Conservation (phyloP, 2,797 vertebrate species). For the Triplophysa yarkandensis region DNA sequence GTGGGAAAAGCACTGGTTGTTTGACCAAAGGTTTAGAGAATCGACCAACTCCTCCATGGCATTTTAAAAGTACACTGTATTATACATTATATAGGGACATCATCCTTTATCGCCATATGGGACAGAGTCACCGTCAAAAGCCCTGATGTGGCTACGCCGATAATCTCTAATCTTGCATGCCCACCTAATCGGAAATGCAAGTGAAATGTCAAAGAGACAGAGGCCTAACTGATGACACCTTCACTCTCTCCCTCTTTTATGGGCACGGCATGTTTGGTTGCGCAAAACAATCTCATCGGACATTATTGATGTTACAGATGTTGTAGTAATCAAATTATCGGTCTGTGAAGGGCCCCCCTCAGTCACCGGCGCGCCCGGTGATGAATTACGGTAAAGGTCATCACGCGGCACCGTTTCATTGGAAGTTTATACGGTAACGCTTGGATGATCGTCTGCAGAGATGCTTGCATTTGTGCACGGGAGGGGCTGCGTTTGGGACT, state of each 20-base stretch:
- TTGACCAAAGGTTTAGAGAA: no score
- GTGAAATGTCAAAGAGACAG: conserved; percentile 69
- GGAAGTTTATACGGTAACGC: conserved; percentile 68
- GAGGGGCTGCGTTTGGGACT: not conserved
- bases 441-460: conserved; percentile 66
- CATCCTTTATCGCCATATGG: not conserved
- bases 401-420: conserved; percentile 68
- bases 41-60: no score
- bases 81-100: not conserved
- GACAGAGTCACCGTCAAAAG: conserved; percentile 41
- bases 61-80: not conserved
- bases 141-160: conserved; percentile 43
- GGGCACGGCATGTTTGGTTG: conserved; percentile 77
- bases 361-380: conserved; percentile 64
- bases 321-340: conserved; percentile 82
- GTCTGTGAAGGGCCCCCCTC: conserved; percentile 78
- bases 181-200: conserved; percentile 46
- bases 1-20: no score
- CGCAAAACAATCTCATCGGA: conserved; percentile 80
- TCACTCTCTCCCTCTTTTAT: conserved; percentile 65
- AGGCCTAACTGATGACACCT: conserved; percentile 49
- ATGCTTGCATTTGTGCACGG: conserved; percentile 9
- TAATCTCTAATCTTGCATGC: conserved; percentile 44
- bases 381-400: conserved; percentile 80
- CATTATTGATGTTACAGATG: conserved; percentile 84